Conservation (phyloP, 2,888 invertebrate genomes). For the Drosophila peninsularis region DNA sequence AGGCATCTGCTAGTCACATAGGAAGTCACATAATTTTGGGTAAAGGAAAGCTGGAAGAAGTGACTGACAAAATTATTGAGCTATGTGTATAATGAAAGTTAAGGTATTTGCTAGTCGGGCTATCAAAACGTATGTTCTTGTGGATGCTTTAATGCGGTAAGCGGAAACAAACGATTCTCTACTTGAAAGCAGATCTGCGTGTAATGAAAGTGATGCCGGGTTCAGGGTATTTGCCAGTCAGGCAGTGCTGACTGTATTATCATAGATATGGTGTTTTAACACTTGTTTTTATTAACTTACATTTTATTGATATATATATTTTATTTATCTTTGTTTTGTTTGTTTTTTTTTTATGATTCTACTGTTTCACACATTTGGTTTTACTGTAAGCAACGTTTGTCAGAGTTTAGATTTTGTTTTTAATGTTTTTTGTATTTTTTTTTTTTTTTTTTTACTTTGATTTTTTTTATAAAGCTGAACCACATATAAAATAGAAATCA, state of each 20-base stretch:
- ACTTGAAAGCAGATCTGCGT: neutral
- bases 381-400: slow-evolving; percentile 50
- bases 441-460: slow-evolving; percentile 30
- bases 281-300: slow-evolving; percentile 24
- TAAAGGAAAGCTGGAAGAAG: no score
- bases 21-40: no score
- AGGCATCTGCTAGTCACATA: neutral
- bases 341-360: slow-evolving; percentile 16
- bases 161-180: neutral
- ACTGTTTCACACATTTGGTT: slow-evolving; percentile 18
- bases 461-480: slow-evolving; percentile 84
- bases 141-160: neutral
- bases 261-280: slow-evolving; percentile 22
- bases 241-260: slow-evolving; percentile 1
- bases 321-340: slow-evolving; percentile 4
- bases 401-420: slow-evolving; percentile 30
- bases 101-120: neutral
- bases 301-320: slow-evolving; percentile 41
- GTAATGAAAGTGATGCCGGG: slow-evolving; percentile 1
- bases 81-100: neutral
- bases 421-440: slow-evolving; percentile 49
- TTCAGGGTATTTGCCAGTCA: neutral
- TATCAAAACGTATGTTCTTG: neutral
- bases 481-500: slow-evolving; percentile 85
- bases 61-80: no score